phyloP scores from a whole-genome alignment of 2,797 vertebrate genomes.

The Halcyon chelicuti region DNA sequence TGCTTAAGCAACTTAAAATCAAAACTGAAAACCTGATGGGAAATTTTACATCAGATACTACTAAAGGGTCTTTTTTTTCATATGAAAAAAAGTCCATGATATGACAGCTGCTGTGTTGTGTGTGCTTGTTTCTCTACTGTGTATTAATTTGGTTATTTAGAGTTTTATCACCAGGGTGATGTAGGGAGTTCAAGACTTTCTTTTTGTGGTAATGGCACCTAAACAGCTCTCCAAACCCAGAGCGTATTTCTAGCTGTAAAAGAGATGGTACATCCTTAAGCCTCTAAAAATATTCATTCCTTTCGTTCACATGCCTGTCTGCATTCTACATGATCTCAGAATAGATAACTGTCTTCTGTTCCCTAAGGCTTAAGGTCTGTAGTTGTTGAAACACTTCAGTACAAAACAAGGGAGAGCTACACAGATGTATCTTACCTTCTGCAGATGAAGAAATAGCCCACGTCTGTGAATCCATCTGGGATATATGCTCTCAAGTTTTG shows the following conservation, averaged over 20 bases:
- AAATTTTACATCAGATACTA: background rate
- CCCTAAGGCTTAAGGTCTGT: background rate
- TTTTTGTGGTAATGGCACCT: background rate
- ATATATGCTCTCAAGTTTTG: constrained; percentile 81
- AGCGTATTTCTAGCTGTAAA: background rate
- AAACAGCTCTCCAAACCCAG: background rate
- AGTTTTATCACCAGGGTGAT: background rate
- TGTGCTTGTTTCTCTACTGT: background rate
- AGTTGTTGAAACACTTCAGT: background rate
- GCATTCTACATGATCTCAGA: background rate
- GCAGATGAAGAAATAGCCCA: constrained; percentile 83
- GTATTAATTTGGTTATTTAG: background rate
- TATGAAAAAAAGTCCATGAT: background rate
- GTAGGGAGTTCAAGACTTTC: background rate
- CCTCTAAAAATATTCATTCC: background rate
- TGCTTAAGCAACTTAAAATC: background rate
- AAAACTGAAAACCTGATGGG: background rate
- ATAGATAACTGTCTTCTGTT: background rate
- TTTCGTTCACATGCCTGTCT: background rate
- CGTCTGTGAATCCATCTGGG: constrained; percentile 80
- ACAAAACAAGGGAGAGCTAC: background rate
- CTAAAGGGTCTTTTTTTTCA: background rate
- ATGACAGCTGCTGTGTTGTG: background rate
- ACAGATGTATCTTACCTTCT: constrained; percentile 75
- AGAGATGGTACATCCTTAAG: background rate